Evolutionary conservation across 2,888 invertebrate species (phyloP).

Genomic region (Ichneumon xanthorius): DNA sequence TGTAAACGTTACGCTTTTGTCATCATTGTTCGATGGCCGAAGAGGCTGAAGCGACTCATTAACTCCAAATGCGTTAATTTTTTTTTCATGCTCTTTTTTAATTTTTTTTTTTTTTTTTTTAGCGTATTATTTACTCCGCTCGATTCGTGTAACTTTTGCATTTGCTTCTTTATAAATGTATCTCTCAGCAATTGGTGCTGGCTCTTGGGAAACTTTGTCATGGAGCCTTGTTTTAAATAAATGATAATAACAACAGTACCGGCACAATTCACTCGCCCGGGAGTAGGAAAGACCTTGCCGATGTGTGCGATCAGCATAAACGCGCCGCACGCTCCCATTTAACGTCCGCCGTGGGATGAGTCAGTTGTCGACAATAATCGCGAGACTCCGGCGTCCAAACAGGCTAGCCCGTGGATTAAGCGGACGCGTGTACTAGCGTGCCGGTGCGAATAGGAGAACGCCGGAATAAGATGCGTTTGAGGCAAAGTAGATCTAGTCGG

Average conservation of each 20-base stretch:
- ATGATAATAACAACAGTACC: not conserved
- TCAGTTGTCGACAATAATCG: slow-evolving; percentile 25
- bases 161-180: no score
- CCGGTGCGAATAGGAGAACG: slow-evolving; percentile 17
- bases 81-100: no score
- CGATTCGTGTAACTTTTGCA: no score
- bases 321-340: slow-evolving; percentile 39
- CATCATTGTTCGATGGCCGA: no score
- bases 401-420: not conserved
- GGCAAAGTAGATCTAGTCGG: slow-evolving; percentile 13
- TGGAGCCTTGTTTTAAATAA: not conserved
- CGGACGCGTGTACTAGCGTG: slow-evolving; percentile 9
- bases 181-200: no score
- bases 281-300: slow-evolving; percentile 58
- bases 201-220: no score
- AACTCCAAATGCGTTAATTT: no score
- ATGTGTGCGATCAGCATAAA: slow-evolving; percentile 7
- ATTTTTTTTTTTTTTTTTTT: no score
- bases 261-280: slow-evolving; percentile 36
- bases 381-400: not conserved
- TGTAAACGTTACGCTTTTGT: no score
- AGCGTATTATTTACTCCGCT: no score
- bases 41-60: no score
- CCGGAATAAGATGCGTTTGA: slow-evolving; percentile 14
- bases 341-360: slow-evolving; percentile 46